phyloP scores from a whole-genome alignment of 2,797 vertebrate species.

The Pterois miles region DNA sequence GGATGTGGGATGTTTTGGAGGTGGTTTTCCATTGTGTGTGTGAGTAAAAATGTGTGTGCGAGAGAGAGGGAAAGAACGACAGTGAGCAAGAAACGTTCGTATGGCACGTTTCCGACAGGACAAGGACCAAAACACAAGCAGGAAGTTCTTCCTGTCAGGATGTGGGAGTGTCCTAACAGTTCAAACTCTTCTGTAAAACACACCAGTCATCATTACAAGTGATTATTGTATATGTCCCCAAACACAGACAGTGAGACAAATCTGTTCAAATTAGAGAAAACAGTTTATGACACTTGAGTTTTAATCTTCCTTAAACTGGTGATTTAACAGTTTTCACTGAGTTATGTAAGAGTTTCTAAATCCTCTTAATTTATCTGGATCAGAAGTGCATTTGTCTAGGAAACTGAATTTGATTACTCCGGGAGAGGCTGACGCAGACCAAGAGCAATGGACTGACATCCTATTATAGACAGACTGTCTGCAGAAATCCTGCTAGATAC shows the following conservation, averaged over 20 bases:
- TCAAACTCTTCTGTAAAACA: slow-evolving; percentile 25
- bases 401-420: slow-evolving; percentile 41
- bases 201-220: not conserved
- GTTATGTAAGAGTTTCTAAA: slow-evolving; percentile 23
- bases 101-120: slow-evolving; percentile 42
- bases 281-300: slow-evolving; percentile 1
- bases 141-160: slow-evolving; percentile 73
- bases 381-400: slow-evolving; percentile 16
- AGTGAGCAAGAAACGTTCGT: slow-evolving; percentile 18
- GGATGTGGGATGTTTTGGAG: slow-evolving; percentile 63
- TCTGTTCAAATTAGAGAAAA: not conserved
- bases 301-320: slow-evolving; percentile 15
- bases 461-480: not conserved
- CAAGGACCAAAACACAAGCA: slow-evolving; percentile 60
- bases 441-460: not conserved
- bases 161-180: slow-evolving; percentile 42
- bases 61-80: too few species aligned
- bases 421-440: slow-evolving; percentile 18
- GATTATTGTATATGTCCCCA: not conserved
- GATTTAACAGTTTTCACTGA: slow-evolving; percentile 8
- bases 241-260: not conserved
- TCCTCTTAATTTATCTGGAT: slow-evolving; percentile 39
- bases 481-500: not conserved
- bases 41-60: not conserved
- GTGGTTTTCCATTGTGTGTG: slow-evolving; percentile 51